A percentile compares a stretch with the other conserved stretches of the same genome.
These are phyloP conservation scores for Nephrotoma appendiculata DNA, from an alignment of 2,888 invertebrate species.

Conservation along the genomic window DNA sequence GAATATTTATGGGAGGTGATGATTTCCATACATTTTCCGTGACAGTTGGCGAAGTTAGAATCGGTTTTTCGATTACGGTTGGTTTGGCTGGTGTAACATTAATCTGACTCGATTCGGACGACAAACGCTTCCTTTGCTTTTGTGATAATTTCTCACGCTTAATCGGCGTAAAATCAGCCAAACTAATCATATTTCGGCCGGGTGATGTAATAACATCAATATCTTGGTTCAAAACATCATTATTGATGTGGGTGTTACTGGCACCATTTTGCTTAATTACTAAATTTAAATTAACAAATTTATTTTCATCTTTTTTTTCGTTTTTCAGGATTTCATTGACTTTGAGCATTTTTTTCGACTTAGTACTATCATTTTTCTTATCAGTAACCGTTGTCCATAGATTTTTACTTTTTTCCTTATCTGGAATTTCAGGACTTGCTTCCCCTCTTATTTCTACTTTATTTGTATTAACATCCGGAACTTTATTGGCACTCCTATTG, in stretches of 20 bases:
- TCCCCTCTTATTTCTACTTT: conserved; percentile 8
- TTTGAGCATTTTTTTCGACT: conserved; percentile 16
- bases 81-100: conserved; percentile 14
- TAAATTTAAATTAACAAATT: conserved; percentile 29
- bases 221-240: conserved; percentile 3
- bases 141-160: conserved; percentile 36
- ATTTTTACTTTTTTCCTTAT: conserved; percentile 18
- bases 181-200: conserved; percentile 20
- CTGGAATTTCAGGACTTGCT: conserved; percentile 13
- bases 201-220: background rate
- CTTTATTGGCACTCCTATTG: conserved; percentile 7
- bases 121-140: conserved; percentile 39
- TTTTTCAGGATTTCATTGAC: conserved; percentile 33
- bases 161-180: conserved; percentile 22
- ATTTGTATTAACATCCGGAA: background rate
- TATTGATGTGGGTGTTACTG: background rate
- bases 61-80: background rate
- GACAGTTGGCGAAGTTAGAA: background rate
- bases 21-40: conserved; percentile 1
- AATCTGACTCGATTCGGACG: conserved; percentile 23
- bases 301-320: conserved; percentile 33
- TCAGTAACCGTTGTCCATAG: conserved; percentile 29
- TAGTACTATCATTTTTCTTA: conserved; percentile 33
- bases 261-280: background rate
- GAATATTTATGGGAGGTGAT: background rate